These are phyloP conservation scores for human DNA, from an alignment of 2,113 vertebrate genomes.

Conservation along the genomic window DNA sequence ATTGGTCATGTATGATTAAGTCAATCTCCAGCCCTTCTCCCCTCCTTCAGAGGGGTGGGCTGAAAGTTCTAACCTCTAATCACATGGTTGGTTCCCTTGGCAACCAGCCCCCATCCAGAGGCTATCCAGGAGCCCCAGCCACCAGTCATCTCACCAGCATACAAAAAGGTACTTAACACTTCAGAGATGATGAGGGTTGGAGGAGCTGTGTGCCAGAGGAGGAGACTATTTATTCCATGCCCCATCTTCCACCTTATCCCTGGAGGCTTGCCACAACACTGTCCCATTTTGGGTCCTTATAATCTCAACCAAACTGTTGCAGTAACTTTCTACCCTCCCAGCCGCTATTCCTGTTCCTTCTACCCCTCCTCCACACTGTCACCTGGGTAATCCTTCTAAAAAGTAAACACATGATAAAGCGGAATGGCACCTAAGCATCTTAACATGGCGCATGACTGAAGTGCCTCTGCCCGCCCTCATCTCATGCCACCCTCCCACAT, in stretches of 20 bases:
- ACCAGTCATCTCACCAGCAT: not conserved
- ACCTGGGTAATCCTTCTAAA: slow-evolving; percentile 1
- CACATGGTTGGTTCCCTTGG: not conserved
- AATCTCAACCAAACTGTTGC: not conserved
- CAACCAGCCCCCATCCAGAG: not conserved
- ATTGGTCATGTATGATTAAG: not conserved
- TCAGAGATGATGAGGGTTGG: not conserved
- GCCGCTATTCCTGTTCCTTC: not conserved
- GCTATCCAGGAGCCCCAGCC: not conserved
- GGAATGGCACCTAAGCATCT: not conserved
- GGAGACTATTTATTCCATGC: not conserved
- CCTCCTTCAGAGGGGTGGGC: not conserved
- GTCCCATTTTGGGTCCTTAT: not conserved
- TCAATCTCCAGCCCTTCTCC: not conserved
- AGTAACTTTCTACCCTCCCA: not conserved
- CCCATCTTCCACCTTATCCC: not conserved
- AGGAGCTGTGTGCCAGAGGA: not conserved
- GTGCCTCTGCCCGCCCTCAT: not conserved
- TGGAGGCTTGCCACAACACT: not conserved
- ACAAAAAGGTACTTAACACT: not conserved
- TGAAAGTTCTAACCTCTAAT: not conserved
- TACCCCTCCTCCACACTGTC: not conserved
- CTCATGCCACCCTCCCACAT: not conserved
- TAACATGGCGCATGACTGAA: not conserved
- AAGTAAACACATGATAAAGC: not conserved